These are phyloP conservation scores for Vulpes ferrilata DNA, from an alignment of 2,113 vertebrate genomes.

Conservation along the genomic window DNA sequence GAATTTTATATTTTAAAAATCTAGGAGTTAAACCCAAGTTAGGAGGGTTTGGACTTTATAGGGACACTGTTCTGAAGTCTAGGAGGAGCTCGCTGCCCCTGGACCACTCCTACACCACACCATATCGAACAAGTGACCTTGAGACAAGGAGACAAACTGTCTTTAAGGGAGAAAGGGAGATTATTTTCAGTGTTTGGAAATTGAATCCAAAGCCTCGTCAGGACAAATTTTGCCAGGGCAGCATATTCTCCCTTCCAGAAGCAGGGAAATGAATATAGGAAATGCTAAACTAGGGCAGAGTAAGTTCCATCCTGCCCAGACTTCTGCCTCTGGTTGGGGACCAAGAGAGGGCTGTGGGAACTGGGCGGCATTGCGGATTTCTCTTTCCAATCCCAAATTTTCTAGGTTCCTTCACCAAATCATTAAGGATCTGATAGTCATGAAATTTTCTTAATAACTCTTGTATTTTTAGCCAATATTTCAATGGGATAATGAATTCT, in stretches of 20 bases:
- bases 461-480: neutral
- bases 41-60: neutral
- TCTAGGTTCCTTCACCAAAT: neutral
- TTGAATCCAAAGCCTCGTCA: slow-evolving; percentile 73
- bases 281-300: slow-evolving; percentile 14
- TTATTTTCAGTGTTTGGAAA: slow-evolving; percentile 78
- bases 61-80: neutral
- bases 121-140: slow-evolving; percentile 50
- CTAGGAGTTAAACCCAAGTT: neutral
- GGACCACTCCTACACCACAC: neutral
- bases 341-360: neutral
- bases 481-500: neutral
- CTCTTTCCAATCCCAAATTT: neutral
- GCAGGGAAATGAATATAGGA: neutral
- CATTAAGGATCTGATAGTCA: neutral
- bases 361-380: neutral
- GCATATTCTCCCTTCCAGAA: slow-evolving; percentile 55
- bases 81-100: neutral
- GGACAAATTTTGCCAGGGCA: slow-evolving; percentile 65
- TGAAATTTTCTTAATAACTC: neutral
- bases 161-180: slow-evolving; percentile 65
- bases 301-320: neutral
- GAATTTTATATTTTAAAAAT: slow-evolving; percentile 60
- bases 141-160: slow-evolving; percentile 61
- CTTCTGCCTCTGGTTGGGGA: neutral